Evolutionary conservation across 1,140 invertebrate species (phyloP), one percentile per base, ranked within the genome.

Genomic region (Ptiloglossa arizonensis): DNA sequence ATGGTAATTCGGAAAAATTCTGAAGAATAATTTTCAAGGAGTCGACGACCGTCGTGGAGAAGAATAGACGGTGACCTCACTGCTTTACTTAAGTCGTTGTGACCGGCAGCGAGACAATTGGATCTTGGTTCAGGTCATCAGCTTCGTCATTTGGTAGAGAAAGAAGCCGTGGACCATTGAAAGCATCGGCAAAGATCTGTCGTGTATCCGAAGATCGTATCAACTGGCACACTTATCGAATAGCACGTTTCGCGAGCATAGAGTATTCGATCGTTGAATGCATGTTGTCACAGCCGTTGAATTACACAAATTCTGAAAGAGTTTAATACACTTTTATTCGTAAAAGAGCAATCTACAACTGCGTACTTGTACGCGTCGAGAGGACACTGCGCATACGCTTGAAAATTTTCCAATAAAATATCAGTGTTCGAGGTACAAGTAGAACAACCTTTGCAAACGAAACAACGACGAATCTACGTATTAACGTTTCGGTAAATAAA

Each of bases 1-100:
- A 22, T 35, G 19, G 24, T 9, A n/a, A 54, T 59, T 54, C n/a
- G 35, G n/a, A 44, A 46, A 44, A 27, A 72, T 62, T 60, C 46
- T 44, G 72, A 24, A 48, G 63, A 83, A 76, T 59, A 80, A 69
- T 83, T 85, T 85, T 59, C 81, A 56, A 70, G 82, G 82, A 87
- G 87, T 88, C 87, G 87, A 86, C 86, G 87, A 87, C 87, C 85
- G 86, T 87, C 83, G 79, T 15, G 56, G 75, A 85, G 79, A 81
- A 81, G 72, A 87, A 87, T 87, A 89, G 82, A 87, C 71, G 87
- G 81, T 89, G 88, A 89, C 83, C 88, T 89, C 88, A 89, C 41
- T 88, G 83, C 85, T 87, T 87, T 87, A 88, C 82, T 88, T 88
- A 85, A 88, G 76, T 59, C 56, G 64, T 63, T 77, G 56, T 76